Evolutionary conservation across 2,888 invertebrate species (phyloP), one percentile per base, ranked within the genome.

Genomic region (Dusona sp.): DNA sequence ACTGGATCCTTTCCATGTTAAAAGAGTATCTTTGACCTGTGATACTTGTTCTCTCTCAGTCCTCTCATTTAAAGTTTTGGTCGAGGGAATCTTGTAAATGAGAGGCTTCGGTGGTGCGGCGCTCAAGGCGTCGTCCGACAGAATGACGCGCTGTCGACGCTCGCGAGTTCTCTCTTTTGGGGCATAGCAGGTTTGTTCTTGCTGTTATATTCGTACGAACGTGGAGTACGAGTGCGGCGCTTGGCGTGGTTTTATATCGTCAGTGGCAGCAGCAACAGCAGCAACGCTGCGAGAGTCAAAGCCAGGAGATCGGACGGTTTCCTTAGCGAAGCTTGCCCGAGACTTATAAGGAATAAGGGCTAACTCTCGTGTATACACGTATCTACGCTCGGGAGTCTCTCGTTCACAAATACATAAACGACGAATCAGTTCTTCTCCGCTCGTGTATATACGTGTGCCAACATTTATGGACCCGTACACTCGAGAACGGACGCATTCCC

Each of bases 301-400:
- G 68, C 79, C 68, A 65, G 57, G 72, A 65, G 86, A 78, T 75
- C 74, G 81, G 85, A 87, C 80, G 83, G 87, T 88, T 88, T 88
- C 85, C 84, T 87, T 72, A 67, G 87, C 88, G 80, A 81, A 86
- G 84, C 84, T 86, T 80, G 79, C 85, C 80, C 85, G 86, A 83
- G 83, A 86, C 91, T 91, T 91, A 91, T 91, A 91, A 86, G 91
- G 91, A 84, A 89, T 89, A 91, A 91, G 91, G 91, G 90, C 87
- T 88, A 29, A 88, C 89, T 79, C 82, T 83, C 83, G 85, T 84
- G 84, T 83, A 77, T 82, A 80, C 67, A 78, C 79, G 79, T 61
- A 78, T 51, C 48, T 25, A 74, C n/a, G 74, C 38, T 75, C 29
- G 29, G 29, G 61, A 82, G 86, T 77, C 67, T 75, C 72, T 86